phyloP scores from a whole-genome alignment of 2,797 vertebrate species.

The Falco biarmicus region DNA sequence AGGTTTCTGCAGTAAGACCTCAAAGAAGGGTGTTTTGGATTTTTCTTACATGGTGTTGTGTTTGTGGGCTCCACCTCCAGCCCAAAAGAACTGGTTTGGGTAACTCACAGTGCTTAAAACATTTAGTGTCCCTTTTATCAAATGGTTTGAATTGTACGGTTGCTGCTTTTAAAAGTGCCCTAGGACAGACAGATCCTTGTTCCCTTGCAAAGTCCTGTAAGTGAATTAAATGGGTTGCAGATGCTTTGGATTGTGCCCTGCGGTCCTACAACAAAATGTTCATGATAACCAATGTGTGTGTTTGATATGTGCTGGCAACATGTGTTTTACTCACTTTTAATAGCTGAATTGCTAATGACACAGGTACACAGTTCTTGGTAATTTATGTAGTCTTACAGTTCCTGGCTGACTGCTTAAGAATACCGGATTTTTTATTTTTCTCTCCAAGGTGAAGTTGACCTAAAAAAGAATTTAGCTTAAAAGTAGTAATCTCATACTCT shows the following conservation, averaged over 20 bases:
- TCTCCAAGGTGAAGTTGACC: not conserved
- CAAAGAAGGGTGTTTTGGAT: not conserved
- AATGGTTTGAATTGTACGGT: accelerated
- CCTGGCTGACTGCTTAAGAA: not conserved
- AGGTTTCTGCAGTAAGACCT: not conserved
- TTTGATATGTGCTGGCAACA: accelerated
- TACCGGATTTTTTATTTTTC: not conserved
- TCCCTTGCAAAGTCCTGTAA: not conserved
- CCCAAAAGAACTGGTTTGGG: too few species aligned
- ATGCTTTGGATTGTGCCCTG: not conserved
- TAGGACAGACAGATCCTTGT: not conserved
- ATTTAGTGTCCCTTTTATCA: not conserved
- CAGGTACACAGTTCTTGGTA: not conserved
- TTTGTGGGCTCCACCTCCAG: not conserved
- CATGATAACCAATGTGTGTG: accelerated
- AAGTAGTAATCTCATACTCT: not conserved
- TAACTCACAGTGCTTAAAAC: not conserved
- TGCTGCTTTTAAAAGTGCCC: not conserved
- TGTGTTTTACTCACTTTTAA: not conserved
- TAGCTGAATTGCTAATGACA: not conserved
- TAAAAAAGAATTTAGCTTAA: not conserved
- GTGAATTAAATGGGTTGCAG: not conserved
- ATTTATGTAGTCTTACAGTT: not conserved
- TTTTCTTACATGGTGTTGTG: not conserved
- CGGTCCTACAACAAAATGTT: not conserved